Conservation (phyloP, 64 coral and sea anemone species). For the Trachythela sp. region DNA sequence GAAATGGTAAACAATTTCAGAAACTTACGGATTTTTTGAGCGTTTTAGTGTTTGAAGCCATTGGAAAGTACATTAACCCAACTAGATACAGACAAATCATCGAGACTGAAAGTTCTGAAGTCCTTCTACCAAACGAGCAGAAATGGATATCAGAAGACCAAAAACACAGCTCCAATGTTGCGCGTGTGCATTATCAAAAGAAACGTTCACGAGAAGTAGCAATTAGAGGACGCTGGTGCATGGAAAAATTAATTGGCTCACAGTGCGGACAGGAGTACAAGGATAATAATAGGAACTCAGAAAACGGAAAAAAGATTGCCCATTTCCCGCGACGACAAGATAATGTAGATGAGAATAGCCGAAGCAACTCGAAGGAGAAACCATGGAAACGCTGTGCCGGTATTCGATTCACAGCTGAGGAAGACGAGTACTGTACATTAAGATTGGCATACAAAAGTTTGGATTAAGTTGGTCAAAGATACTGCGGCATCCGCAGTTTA, state of each 20-base stretch:
- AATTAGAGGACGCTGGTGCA: background rate
- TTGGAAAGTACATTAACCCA: conserved; percentile 50
- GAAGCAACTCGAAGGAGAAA: too few relatives aligned
- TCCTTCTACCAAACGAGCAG: conserved; percentile 27
- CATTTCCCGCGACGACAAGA: too few relatives aligned
- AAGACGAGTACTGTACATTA: background rate
- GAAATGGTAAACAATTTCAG: conserved; percentile 41
- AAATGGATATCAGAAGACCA: conserved; percentile 37
- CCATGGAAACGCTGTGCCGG: background rate
- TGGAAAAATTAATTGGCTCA: background rate
- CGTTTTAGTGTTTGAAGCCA: conserved; percentile 48
- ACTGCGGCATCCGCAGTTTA: background rate
- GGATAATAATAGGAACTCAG: too few relatives aligned
- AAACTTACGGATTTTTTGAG: conserved; percentile 36
- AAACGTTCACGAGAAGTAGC: conserved; percentile 40
- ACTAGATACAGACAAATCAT: conserved; percentile 59
- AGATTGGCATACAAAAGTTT: background rate
- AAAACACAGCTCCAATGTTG: conserved; percentile 54
- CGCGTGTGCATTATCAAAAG: conserved; percentile 52
- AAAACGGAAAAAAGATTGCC: too few relatives aligned
- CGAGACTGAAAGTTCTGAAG: conserved; percentile 29
- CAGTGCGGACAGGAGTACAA: too few relatives aligned
- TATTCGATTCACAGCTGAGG: background rate
- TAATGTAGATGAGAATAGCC: too few relatives aligned
- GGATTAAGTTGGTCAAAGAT: background rate